These are phyloP conservation scores for Ophioninae sp. DNA, from an alignment of 2,888 invertebrate genomes.

Conservation along the genomic window DNA sequence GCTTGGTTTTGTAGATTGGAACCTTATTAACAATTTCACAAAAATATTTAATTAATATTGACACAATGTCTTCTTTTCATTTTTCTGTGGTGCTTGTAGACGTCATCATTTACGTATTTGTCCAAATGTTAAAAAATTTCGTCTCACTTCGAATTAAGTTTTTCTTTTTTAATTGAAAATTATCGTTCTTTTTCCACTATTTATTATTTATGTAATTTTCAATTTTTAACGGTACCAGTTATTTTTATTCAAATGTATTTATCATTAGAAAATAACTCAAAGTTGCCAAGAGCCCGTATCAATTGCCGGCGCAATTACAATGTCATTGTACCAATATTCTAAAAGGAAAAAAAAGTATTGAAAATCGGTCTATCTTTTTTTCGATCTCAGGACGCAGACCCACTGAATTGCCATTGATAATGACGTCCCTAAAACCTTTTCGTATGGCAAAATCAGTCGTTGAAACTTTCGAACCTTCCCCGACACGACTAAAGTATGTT, in stretches of 20 bases:
- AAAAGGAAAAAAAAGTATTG: neutral
- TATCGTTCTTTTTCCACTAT: neutral
- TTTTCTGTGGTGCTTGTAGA: no score
- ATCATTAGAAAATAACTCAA: no score
- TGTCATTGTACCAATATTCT: neutral
- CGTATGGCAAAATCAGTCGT: neutral
- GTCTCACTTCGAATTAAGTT: neutral
- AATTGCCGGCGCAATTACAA: neutral
- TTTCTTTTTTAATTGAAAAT: neutral
- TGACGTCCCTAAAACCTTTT: neutral
- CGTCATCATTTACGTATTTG: no score
- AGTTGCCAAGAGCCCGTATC: no score
- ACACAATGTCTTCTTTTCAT: no score
- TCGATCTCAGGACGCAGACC: neutral
- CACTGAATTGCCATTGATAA: neutral
- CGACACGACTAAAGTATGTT: neutral
- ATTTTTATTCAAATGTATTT: no score
- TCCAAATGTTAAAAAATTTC: neutral
- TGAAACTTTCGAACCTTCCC: neutral
- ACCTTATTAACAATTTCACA: conserved; percentile 6
- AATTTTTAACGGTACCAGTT: neutral
- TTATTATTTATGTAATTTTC: neutral
- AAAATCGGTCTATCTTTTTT: neutral
- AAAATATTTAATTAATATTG: no score
- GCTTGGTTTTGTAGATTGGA: conserved; percentile 45